Evolutionary conservation across 1,140 invertebrate species (phyloP).

Genomic region (Tenebrio molitor): DNA sequence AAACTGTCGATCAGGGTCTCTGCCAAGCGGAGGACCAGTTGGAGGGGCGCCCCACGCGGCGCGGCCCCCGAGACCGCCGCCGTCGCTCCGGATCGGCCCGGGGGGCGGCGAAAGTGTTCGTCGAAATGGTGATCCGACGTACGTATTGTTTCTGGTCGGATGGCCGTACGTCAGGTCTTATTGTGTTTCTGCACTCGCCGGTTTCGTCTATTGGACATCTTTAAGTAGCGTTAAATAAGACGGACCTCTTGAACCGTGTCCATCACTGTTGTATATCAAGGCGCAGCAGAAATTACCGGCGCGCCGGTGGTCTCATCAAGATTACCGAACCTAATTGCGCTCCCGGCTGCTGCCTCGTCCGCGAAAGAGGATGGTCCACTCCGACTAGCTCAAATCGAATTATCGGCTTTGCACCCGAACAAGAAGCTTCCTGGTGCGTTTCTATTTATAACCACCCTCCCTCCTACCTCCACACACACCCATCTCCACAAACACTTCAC

Average conservation of each 20-base stretch:
- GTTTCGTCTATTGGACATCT: conserved; percentile 58
- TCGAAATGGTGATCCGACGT: conserved; percentile 12
- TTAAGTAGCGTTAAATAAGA: conserved; percentile 59
- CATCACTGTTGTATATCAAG: conserved; percentile 53
- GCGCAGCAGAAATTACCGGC: conserved; percentile 54
- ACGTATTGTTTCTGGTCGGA: conserved; percentile 55
- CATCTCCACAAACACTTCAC: too few relatives aligned
- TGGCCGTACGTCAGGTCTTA: conserved; percentile 51
- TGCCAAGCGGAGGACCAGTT: neutral
- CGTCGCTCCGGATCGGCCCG: too few relatives aligned
- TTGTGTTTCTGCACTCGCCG: conserved; percentile 55
- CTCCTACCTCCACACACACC: too few relatives aligned
- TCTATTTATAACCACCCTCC: too few relatives aligned
- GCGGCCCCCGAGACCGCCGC: too few relatives aligned
- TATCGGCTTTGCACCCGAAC: neutral
- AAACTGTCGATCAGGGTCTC: conserved; percentile 8
- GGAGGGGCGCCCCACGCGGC: too few relatives aligned
- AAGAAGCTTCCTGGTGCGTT: too few relatives aligned
- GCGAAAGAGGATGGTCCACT: neutral
- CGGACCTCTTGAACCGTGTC: conserved; percentile 52
- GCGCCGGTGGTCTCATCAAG: conserved; percentile 52
- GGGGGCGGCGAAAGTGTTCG: too few relatives aligned
- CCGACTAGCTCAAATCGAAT: neutral
- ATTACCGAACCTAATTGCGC: conserved; percentile 47
- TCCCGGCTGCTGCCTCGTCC: neutral